Conservation (phyloP, 2,113 vertebrate species). For the Cephalopholis sonnerati region DNA sequence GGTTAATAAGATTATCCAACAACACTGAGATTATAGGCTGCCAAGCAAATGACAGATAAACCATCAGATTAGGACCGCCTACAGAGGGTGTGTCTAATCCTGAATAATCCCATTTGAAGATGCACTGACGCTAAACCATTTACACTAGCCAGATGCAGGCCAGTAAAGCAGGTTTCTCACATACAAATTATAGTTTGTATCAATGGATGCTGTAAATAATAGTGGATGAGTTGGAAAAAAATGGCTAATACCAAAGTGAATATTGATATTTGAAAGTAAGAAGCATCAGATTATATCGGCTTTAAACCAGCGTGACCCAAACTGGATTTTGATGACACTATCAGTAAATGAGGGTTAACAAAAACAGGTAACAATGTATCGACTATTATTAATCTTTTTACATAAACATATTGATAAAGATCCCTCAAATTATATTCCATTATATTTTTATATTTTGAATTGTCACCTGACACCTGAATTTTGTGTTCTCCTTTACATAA, state of each 20-base stretch:
- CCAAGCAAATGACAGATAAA: constrained; percentile 41
- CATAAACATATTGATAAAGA: background rate
- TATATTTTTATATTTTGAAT: background rate
- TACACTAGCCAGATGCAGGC: background rate
- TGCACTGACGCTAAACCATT: constrained; percentile 49
- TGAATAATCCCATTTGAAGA: constrained; percentile 68
- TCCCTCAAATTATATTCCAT: background rate
- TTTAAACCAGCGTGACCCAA: background rate
- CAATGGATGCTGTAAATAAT: background rate
- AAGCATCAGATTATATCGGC: background rate
- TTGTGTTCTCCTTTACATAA: no score
- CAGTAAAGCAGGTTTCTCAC: background rate
- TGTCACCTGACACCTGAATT: no score
- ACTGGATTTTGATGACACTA: no score
- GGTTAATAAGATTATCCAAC: constrained; percentile 52
- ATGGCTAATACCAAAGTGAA: background rate
- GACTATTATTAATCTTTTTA: background rate
- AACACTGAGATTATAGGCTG: constrained; percentile 44
- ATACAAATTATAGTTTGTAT: background rate
- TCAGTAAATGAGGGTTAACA: background rate
- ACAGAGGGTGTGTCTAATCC: constrained; percentile 67
- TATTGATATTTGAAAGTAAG: background rate
- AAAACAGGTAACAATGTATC: background rate
- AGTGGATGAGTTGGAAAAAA: background rate
- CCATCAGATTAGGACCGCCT: constrained; percentile 60